These are phyloP conservation scores for Emys orbicularis DNA, from an alignment of 2,797 vertebrate genomes.

Conservation along the genomic window DNA sequence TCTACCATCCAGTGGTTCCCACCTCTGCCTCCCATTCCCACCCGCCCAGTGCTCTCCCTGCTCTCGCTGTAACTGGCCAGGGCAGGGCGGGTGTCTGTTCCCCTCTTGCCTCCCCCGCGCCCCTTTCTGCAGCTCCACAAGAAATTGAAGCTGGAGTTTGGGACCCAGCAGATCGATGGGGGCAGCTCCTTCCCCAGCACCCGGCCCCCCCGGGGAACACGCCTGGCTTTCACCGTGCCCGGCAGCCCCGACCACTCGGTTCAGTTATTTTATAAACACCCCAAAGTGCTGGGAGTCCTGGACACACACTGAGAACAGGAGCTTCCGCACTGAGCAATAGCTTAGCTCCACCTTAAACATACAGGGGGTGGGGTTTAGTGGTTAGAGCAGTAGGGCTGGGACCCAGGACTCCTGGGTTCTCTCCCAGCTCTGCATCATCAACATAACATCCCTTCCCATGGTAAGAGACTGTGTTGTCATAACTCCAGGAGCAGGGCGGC, in stretches of 20 bases:
- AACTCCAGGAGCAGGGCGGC: background rate
- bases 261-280: background rate
- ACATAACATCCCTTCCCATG: too few relatives aligned
- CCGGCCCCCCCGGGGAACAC: background rate
- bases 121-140: background rate
- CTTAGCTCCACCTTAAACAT: background rate
- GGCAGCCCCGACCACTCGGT: background rate
- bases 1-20: background rate
- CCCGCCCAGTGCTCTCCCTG: background rate
- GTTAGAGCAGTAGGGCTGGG: too few relatives aligned
- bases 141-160: too few relatives aligned
- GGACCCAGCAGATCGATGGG: too few relatives aligned
- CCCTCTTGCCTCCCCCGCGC: rapidly evolving
- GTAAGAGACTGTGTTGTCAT: too few relatives aligned
- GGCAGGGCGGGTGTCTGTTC: background rate
- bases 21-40: too few relatives aligned
- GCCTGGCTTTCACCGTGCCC: too few relatives aligned
- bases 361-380: too few relatives aligned
- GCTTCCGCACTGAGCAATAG: too few relatives aligned
- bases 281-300: background rate
- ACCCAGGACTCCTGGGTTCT: too few relatives aligned
- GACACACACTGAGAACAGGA: background rate
- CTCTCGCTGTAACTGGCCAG: background rate
- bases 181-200: rapidly evolving
- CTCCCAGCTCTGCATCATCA: too few relatives aligned